phyloP scores from a whole-genome alignment of 2,113 vertebrate species.

The Semnopithecus entellus region DNA sequence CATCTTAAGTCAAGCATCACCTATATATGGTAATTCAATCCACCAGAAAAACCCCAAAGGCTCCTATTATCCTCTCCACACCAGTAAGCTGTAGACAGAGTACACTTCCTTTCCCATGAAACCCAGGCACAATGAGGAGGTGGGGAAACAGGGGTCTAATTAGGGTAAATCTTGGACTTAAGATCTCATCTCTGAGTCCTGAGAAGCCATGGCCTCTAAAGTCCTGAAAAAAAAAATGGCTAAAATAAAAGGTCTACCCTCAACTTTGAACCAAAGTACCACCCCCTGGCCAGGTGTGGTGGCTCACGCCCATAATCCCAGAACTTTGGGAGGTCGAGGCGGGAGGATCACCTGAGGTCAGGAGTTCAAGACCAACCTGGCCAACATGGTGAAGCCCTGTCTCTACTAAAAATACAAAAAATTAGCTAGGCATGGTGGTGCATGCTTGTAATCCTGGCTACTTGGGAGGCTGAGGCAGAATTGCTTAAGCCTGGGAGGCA shows the following conservation, averaged over 20 bases:
- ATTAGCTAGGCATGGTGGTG: too few species aligned
- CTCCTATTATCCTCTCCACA: not conserved
- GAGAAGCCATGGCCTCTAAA: not conserved
- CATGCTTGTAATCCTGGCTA: too few species aligned
- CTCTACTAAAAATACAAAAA: too few species aligned
- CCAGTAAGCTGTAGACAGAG: not conserved
- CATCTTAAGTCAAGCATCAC: not conserved
- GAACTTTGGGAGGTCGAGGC: too few species aligned
- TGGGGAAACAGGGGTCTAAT: not conserved
- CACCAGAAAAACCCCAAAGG: not conserved
- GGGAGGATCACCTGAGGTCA: too few species aligned
- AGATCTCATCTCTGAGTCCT: not conserved
- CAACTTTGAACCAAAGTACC: not conserved
- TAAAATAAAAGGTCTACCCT: not conserved
- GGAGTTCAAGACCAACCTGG: too few species aligned
- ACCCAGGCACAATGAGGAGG: not conserved
- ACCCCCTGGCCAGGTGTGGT: rapidly evolving
- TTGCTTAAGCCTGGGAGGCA: too few species aligned
- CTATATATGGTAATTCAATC: not conserved
- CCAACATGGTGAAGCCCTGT: too few species aligned
- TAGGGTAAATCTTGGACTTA: not conserved
- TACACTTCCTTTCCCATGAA: not conserved
- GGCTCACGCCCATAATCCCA: too few species aligned
- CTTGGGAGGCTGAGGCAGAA: too few species aligned
- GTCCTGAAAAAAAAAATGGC: not conserved